Evolutionary conservation across 2,113 vertebrate species (phyloP), one percentile per base, ranked within the genome.

Genomic region (Gopherus flavomarginatus): DNA sequence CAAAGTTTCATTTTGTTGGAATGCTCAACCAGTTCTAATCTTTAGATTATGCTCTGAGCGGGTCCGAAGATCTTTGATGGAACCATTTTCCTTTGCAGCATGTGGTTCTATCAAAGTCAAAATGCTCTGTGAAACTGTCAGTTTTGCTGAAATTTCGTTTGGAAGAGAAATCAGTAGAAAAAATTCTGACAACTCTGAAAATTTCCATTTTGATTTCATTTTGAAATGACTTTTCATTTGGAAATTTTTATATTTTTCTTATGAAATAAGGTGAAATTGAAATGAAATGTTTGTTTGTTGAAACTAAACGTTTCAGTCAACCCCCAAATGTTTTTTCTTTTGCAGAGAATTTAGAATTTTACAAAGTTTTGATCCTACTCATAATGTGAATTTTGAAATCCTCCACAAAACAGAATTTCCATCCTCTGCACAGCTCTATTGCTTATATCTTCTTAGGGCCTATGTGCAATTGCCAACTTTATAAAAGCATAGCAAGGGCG

Each of bases 231-330:
- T 22, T 9, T 78, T 78, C 91, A 77, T 82, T 57, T 13, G 5
- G 81, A 92, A 90, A 78, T 91, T 87, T 52, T 26, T 96, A 53
- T 5, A 4, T 92, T 75, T 93, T 93, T 85, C 94, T 94, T 86
- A 56, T 88, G 80, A 95, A 96, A 69, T 69, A 95, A 96, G 95
- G 93, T 81, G 91, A 80, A 90, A 94, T 22, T 57, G 82, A 85
- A 87, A 81, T 42, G 82, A 87, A 95, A 52, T 0, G 14, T 75
- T 57, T 86, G 81, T 87, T 49, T 86, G 62, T 81, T 92, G 83
- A 47, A 91, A 27, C 35, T 88, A 93, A 69, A 8, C 2, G 21
- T 65, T 94, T 86, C 79, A 29, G 88, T 62, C 53, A 83, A 89
- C 83, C 56, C 65, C 65, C 72, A 87, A 90, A 85, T 12, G 35